phyloP scores from a whole-genome alignment of 2,797 vertebrate genomes.

The Denticeps clupeoides region DNA sequence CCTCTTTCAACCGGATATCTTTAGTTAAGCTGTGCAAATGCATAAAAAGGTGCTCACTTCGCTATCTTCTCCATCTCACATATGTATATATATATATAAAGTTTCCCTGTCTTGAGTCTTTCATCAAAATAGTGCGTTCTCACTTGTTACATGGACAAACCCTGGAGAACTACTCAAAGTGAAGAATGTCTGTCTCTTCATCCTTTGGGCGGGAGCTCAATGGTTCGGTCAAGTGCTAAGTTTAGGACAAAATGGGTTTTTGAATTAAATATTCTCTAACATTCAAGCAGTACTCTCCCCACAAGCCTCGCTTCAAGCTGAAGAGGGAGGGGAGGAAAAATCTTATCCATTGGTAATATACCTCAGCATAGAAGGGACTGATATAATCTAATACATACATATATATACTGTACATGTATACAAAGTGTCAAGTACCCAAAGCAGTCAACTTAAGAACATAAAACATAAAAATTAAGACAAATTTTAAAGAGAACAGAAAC shows the following conservation, averaged over 20 bases:
- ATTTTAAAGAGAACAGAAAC: slow-evolving; percentile 18
- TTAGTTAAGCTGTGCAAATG: slow-evolving; percentile 72
- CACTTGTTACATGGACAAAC: slow-evolving; percentile 49
- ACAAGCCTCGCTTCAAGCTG: slow-evolving; percentile 52
- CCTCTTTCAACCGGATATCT: slow-evolving; percentile 52
- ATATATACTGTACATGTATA: slow-evolving; percentile 58
- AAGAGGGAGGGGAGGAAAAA: slow-evolving; percentile 52
- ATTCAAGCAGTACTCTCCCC: slow-evolving; percentile 49
- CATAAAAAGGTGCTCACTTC: slow-evolving; percentile 57
- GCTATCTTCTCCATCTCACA: slow-evolving; percentile 41
- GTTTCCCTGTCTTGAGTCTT: slow-evolving; percentile 50
- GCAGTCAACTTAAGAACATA: slow-evolving; percentile 54
- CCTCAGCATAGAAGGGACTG: slow-evolving; percentile 54
- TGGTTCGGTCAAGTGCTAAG: slow-evolving; percentile 52
- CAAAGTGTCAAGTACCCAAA: slow-evolving; percentile 79
- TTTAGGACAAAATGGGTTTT: slow-evolving; percentile 46
- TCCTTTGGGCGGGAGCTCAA: slow-evolving; percentile 55
- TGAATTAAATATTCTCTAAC: slow-evolving; percentile 36
- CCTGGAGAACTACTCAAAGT: slow-evolving; percentile 53
- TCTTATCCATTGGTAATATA: slow-evolving; percentile 49
- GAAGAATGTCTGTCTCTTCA: slow-evolving; percentile 50
- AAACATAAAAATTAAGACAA: slow-evolving; percentile 38
- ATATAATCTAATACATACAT: slow-evolving; percentile 55
- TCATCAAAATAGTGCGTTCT: slow-evolving; percentile 52
- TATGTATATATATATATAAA: slow-evolving; percentile 38